A percentile compares a stretch with the other conserved stretches of the same genome.
Conservation (phyloP, 2,888 invertebrate genomes). For the Amiota mariae region DNA sequence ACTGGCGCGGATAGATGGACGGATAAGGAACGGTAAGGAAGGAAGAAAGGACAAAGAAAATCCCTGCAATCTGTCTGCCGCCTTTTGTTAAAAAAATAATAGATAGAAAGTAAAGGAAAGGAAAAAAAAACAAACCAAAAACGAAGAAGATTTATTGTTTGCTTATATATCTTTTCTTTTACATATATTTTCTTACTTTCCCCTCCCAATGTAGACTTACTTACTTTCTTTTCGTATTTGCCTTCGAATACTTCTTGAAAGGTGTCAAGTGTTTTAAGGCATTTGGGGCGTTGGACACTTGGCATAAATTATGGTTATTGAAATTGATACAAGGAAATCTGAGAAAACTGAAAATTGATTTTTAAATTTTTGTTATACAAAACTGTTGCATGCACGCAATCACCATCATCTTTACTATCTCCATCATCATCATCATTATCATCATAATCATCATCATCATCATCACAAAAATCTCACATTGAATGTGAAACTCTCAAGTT, state of each 20-base stretch:
- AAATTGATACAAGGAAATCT: slow-evolving; percentile 55
- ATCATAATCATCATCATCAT: background rate
- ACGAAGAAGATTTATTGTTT: slow-evolving; percentile 62
- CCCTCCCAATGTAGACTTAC: background rate
- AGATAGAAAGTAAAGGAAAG: slow-evolving; percentile 30
- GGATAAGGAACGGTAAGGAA: slow-evolving; percentile 38
- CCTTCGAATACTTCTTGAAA: slow-evolving; percentile 36
- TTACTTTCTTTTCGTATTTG: background rate
- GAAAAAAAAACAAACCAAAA: slow-evolving; percentile 43
- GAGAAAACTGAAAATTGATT: slow-evolving; percentile 26
- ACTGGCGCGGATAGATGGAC: background rate
- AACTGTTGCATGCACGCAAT: slow-evolving; percentile 55
- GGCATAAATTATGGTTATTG: slow-evolving; percentile 62
- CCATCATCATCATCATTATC: slow-evolving; percentile 54
- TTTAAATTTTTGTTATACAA: too few species aligned
- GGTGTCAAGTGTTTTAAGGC: slow-evolving; percentile 59
- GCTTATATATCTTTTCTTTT: slow-evolving; percentile 33
- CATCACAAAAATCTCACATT: too few species aligned
- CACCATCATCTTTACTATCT: slow-evolving; percentile 53
- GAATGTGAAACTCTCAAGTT: background rate
- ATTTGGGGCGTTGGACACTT: slow-evolving; percentile 17
- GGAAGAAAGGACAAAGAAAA: slow-evolving; percentile 45
- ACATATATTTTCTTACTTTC: background rate
- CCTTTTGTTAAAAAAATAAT: slow-evolving; percentile 46
- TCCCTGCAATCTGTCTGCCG: slow-evolving; percentile 66